These are phyloP conservation scores for Apodemia zela DNA, from an alignment of 2,888 invertebrate species.

Conservation along the genomic window DNA sequence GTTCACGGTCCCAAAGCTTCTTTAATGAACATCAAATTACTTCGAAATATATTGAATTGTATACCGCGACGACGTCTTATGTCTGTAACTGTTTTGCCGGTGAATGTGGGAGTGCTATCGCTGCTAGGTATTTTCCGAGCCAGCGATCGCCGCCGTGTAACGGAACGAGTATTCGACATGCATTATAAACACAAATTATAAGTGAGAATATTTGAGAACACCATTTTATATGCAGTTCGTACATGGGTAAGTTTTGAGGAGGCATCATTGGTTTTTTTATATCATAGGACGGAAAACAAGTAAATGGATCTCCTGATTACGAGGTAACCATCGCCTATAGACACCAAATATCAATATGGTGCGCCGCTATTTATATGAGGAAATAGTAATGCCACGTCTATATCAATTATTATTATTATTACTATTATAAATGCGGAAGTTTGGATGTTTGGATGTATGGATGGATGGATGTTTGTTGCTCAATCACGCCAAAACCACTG, in stretches of 20 bases:
- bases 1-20: constrained; percentile 79
- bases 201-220: constrained; percentile 76
- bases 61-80: constrained; percentile 70
- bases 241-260: constrained; percentile 5
- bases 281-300: no score
- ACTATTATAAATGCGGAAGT: no score
- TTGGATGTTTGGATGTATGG: no score
- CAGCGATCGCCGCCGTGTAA: constrained; percentile 69
- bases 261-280: neutral
- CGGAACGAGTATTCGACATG: constrained; percentile 77
- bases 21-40: constrained; percentile 80
- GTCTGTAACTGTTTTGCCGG: constrained; percentile 63
- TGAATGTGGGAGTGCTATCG: constrained; percentile 52
- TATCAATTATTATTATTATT: no score
- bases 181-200: constrained; percentile 78
- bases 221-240: constrained; percentile 43
- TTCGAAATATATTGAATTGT: constrained; percentile 79
- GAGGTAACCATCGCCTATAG: no score
- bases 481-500: no score
- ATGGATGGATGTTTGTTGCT: no score
- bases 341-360: no score
- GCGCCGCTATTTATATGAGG: no score
- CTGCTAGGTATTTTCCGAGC: constrained; percentile 53
- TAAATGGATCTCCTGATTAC: no score
- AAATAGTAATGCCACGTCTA: no score